A percentile compares a stretch with the other conserved stretches of the same genome.
These are phyloP conservation scores for Drosophila siamana DNA, from an alignment of 2,888 invertebrate species.

Conservation along the genomic window DNA sequence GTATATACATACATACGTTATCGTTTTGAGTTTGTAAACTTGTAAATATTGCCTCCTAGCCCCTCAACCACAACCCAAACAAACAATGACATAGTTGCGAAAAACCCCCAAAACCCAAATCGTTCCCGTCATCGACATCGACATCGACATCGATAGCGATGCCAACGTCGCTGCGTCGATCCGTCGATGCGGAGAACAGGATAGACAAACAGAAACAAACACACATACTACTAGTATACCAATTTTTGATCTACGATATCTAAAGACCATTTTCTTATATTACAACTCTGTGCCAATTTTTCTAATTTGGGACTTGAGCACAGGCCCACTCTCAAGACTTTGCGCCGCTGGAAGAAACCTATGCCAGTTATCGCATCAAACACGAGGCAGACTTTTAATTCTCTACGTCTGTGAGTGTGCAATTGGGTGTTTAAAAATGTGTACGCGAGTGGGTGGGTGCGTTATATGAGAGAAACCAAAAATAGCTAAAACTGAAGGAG, in stretches of 20 bases:
- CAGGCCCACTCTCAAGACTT: slow-evolving; percentile 81
- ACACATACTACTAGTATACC: slow-evolving; percentile 23
- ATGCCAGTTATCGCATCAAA: slow-evolving; percentile 83
- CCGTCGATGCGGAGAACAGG: no score
- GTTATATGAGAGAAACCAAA: slow-evolving; percentile 21
- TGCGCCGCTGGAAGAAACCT: slow-evolving; percentile 83
- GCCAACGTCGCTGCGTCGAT: not conserved
- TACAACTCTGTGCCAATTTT: slow-evolving; percentile 74
- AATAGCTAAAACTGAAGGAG: slow-evolving; percentile 11
- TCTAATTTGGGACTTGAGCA: slow-evolving; percentile 58
- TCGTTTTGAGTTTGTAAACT: slow-evolving; percentile 78
- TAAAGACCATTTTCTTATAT: slow-evolving; percentile 51
- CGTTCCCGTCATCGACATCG: not conserved
- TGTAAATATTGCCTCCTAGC: slow-evolving; percentile 65
- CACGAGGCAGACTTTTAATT: slow-evolving; percentile 83
- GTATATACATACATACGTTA: slow-evolving; percentile 29
- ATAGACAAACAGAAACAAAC: slow-evolving; percentile 12
- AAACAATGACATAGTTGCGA: slow-evolving; percentile 34
- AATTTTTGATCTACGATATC: slow-evolving; percentile 39
- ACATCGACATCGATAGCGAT: not conserved
- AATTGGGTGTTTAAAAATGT: slow-evolving; percentile 13
- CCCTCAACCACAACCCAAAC: slow-evolving; percentile 27
- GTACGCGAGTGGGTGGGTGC: slow-evolving; percentile 28
- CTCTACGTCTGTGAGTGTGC: slow-evolving; percentile 9
- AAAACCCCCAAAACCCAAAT: slow-evolving; percentile 10